Evolutionary conservation across 2,888 invertebrate genomes (phyloP), one percentile per base, ranked within the genome.

Genomic region (Nipponacmea schrenckii): DNA sequence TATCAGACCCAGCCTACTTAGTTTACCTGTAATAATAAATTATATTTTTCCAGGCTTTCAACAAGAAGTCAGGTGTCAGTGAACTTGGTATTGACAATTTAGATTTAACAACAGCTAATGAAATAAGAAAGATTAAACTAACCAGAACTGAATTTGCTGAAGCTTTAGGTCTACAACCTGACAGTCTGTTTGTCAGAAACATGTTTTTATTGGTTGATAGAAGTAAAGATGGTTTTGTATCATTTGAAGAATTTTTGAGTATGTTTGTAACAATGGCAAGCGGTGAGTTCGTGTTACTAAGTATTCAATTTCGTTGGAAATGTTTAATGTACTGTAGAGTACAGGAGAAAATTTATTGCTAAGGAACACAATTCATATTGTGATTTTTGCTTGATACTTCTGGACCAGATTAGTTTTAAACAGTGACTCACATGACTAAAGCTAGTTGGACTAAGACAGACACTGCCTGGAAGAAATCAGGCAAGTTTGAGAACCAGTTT

Each of bases 201-300:
- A 92, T 92, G 91, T 92, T 92, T 83, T 79, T 88, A 8, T 80
- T 92, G 56, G 90, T 92, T 8, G 92, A 92, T 84, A 90, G 90
- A 75, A 91, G 92, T 80, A 87, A 90, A 76, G 91, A 91, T 82
- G 92, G 92, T 1, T 92, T 91, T 81, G 91, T 93, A 70, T 92
- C 92, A 3, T 92, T 92, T 83, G 89, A 91, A 68, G 92, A 92
- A 83, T 92, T 93, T 83, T 86, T 92, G 66, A 91, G 92, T 83
- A 90, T 92, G 83, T 89, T 92, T 70, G 90, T 92, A 14, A 90
- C 92, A 74, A 91, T 92, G 83, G 89, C 91, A 0, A 91, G 91
- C 82, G 91, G 91, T 89, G 74, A 75, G 72, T 67, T 8, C 17
- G 27, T 66, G 39, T 50, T 15, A 0, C 3, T 48, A 48, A 17